Evolutionary conservation across 1,140 invertebrate species (phyloP), one percentile per base, ranked within the genome.

Genomic region (Cephus cinctus): DNA sequence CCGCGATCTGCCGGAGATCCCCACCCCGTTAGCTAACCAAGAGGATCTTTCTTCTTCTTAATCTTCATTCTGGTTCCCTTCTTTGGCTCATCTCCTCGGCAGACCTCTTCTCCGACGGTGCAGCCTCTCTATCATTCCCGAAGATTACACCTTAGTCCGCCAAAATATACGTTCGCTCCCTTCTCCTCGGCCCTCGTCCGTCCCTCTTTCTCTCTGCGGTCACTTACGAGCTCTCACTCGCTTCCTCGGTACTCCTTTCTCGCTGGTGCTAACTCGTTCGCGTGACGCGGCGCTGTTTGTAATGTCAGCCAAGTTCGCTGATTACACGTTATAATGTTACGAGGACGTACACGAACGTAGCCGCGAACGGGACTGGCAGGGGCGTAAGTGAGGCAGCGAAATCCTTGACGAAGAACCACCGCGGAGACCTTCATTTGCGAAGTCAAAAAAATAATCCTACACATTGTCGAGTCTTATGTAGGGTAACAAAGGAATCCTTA

Each of bases 1-100:
- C 71, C 73, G 61, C 71, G 71, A 76, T 73, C 70, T 69, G 68
- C 63, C 69, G 68, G n/a, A n/a, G 66, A 60, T 57, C 57, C 59
- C 54, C 63, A 61, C 59, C 64, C 51, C 56, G 53, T 55, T 47
- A 38, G 42, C 32, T 47, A 44, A 47, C 55, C 54, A 43, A 50
- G 61, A 54, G 56, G 59, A 61, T n/a, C n/a, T n/a, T 15, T 27
- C 14, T 39, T 42, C 6, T 14, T 8, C 31, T 22, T 27, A 25
- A 14, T 54, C 44, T 22, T 36, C 11, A 46, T 52, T 44, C 36
- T 44, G 41, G 30, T 43, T 21, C 21, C 47, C 6, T 38, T 44
- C 19, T 15, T 36, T 12, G 5, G n/a, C 34, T 6, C 12, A 5
- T n/a, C n/a, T n/a, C n/a, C n/a, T n/a, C n/a, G n/a, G n/a, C n/a